Evolutionary conservation across 2,797 vertebrate genomes (phyloP).

Genomic region (Xenentodon cancila): DNA sequence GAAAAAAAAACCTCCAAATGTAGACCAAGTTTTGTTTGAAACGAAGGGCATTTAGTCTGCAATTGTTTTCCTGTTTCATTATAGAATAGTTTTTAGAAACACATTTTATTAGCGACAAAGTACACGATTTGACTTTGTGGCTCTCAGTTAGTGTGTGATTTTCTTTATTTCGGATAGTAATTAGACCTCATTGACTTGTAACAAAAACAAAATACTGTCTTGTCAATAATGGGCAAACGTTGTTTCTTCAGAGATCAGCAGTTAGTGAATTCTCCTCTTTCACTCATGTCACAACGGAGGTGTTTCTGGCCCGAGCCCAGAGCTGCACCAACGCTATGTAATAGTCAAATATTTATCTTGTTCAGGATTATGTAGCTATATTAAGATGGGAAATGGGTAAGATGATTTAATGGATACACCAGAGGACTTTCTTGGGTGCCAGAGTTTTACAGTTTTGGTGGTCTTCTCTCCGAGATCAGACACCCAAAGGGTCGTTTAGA

Average conservation of each 20-base stretch:
- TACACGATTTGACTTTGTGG: slow-evolving; percentile 27
- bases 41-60: no score
- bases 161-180: slow-evolving; percentile 5
- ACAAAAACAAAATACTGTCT: slow-evolving; percentile 54
- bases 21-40: slow-evolving; percentile 21
- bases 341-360: slow-evolving; percentile 87
- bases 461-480: slow-evolving; percentile 77
- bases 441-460: slow-evolving; percentile 79
- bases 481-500: slow-evolving; percentile 69
- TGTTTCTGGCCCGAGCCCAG: slow-evolving; percentile 77
- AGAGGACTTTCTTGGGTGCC: slow-evolving; percentile 71
- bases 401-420: slow-evolving; percentile 83
- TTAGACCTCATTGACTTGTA: not conserved
- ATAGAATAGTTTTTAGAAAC: no score
- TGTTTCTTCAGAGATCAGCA: slow-evolving; percentile 70
- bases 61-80: no score
- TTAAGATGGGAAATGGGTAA: slow-evolving; percentile 78
- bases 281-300: slow-evolving; percentile 63
- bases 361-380: slow-evolving; percentile 81
- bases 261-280: slow-evolving; percentile 80
- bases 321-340: slow-evolving; percentile 80
- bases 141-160: slow-evolving; percentile 17
- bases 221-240: slow-evolving; percentile 66
- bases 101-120: slow-evolving; percentile 19
- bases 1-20: not conserved